Evolutionary conservation across 1,140 invertebrate genomes (phyloP).

Genomic region (Mizuhopecten yessoensis): DNA sequence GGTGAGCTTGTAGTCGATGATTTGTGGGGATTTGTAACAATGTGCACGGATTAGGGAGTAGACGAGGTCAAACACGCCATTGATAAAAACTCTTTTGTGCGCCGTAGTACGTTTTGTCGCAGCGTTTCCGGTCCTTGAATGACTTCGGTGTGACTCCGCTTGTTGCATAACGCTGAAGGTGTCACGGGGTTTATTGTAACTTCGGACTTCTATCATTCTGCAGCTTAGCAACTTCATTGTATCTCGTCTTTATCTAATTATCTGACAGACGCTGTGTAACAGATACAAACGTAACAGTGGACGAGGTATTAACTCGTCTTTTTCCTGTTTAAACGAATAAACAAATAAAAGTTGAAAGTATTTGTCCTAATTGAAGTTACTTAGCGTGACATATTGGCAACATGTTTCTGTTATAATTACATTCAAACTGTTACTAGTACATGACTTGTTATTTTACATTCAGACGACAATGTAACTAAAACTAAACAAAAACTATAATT

Average conservation of each 20-base stretch:
- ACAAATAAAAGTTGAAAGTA: too few relatives aligned
- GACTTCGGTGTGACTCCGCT: neutral
- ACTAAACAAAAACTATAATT: too few relatives aligned
- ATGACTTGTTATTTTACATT: too few relatives aligned
- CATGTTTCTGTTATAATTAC: too few relatives aligned
- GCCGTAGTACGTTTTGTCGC: constrained; percentile 26
- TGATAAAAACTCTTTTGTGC: neutral
- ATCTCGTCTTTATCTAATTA: neutral
- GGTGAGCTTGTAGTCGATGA: constrained; percentile 2
- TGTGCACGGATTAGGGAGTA: constrained; percentile 11
- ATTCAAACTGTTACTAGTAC: too few relatives aligned
- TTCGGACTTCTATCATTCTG: neutral
- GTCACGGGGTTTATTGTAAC: constrained; percentile 6
- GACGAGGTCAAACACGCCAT: neutral
- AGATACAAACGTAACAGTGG: neutral
- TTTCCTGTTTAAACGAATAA: too few relatives aligned
- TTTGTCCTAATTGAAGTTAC: too few relatives aligned
- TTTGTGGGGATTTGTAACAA: constrained; percentile 24
- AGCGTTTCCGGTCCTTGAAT: neutral
- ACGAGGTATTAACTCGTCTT: neutral
- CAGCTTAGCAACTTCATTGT: neutral
- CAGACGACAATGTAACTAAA: too few relatives aligned
- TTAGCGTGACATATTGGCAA: too few relatives aligned
- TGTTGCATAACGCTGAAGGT: neutral
- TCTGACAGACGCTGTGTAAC: neutral